A percentile compares a stretch with the other conserved stretches of the same genome.
phyloP scores from a whole-genome alignment of 2,797 vertebrate genomes.

The Notamacropus eugenii region DNA sequence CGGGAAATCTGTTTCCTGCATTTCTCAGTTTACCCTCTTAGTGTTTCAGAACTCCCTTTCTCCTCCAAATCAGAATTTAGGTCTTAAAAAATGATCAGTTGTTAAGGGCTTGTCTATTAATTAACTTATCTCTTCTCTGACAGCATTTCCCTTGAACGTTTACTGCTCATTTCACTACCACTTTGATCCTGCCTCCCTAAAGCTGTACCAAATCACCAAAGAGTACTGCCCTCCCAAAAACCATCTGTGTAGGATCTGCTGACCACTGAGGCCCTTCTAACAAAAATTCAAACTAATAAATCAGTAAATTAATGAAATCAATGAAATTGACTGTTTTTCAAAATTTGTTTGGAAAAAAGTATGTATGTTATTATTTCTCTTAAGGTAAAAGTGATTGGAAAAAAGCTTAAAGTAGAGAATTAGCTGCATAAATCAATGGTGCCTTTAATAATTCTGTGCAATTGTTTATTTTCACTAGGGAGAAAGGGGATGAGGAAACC shows the following conservation, averaged over 20 bases:
- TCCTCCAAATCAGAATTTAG: background rate
- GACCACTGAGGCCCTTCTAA: background rate
- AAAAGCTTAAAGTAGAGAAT: background rate
- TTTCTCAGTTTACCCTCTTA: background rate
- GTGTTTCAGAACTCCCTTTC: background rate
- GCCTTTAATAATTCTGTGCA: background rate
- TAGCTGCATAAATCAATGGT: background rate
- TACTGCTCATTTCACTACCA: background rate
- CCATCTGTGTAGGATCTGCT: background rate
- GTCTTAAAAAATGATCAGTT: background rate
- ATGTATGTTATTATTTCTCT: background rate
- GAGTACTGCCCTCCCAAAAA: background rate
- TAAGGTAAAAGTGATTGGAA: background rate
- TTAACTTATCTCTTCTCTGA: background rate
- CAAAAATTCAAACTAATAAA: background rate
- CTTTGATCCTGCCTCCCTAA: background rate
- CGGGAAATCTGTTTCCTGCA: background rate
- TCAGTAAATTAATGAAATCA: background rate
- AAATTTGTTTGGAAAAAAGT: background rate
- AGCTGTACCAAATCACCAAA: background rate
- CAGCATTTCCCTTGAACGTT: background rate
- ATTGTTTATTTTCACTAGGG: background rate
- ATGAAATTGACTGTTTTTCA: background rate
- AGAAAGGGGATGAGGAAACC: background rate
- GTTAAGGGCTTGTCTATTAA: background rate